Evolutionary conservation across 2,888 invertebrate genomes (phyloP).

Genomic region (Trissolcus brochymenae): DNA sequence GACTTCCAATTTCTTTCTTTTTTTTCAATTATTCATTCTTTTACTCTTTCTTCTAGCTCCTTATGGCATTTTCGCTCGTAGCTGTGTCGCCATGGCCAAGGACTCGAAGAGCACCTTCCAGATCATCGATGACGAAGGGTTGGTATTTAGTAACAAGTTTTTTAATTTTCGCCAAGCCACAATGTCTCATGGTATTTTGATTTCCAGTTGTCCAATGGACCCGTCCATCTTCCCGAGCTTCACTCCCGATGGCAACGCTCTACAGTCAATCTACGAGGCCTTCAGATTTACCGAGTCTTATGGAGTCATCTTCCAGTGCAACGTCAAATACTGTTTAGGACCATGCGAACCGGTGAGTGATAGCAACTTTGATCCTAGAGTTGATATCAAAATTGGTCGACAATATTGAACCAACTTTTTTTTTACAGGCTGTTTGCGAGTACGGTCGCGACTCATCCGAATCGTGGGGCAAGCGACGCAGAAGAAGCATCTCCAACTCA

Average conservation of each 20-base stretch:
- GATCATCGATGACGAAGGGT: constrained; percentile 96
- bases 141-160: constrained; percentile 62
- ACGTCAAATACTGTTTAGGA: constrained; percentile 96
- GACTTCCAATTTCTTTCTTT: neutral
- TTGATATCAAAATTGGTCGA: neutral
- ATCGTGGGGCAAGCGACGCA: constrained; percentile 93
- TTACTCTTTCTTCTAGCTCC: constrained; percentile 82
- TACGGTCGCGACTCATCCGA: constrained; percentile 93
- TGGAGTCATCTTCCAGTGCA: constrained; percentile 97
- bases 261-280: constrained; percentile 93
- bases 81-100: constrained; percentile 97
- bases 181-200: constrained; percentile 2
- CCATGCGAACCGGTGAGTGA: constrained; percentile 91
- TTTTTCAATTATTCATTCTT: neutral
- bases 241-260: constrained; percentile 89
- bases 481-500: constrained; percentile 82
- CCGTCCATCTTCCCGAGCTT: constrained; percentile 96
- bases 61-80: constrained; percentile 95
- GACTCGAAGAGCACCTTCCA: constrained; percentile 97
- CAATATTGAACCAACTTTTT: neutral
- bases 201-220: constrained; percentile 89
- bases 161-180: neutral
- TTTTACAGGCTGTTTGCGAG: constrained; percentile 88
- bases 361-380: too few relatives aligned
- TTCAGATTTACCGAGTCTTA: constrained; percentile 97